Evolutionary conservation across 2,113 vertebrate genomes (phyloP).

Genomic region (Fregata magnificens): DNA sequence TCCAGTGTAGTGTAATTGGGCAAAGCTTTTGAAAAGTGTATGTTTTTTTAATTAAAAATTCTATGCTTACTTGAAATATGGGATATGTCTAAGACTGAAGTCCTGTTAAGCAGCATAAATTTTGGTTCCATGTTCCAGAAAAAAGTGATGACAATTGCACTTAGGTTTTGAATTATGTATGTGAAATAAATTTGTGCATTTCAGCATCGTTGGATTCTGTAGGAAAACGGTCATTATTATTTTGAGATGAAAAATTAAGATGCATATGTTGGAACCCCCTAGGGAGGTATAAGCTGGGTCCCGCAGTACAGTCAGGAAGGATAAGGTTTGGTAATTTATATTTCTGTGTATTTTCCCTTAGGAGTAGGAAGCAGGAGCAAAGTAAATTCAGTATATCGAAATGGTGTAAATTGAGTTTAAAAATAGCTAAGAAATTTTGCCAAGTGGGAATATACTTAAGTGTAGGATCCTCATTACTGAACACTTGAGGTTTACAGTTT

Average conservation of each 20-base stretch:
- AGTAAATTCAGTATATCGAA: not conserved
- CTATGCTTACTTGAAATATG: not conserved
- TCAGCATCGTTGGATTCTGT: not conserved
- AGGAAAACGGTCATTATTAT: not conserved
- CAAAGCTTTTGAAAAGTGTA: not conserved
- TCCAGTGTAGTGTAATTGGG: not conserved
- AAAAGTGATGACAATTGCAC: not conserved
- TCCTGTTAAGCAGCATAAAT: not conserved
- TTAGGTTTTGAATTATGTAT: not conserved
- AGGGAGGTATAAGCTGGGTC: not conserved
- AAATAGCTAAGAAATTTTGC: not conserved
- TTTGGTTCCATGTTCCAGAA: not conserved
- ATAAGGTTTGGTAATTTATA: not conserved
- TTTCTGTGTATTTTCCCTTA: not conserved
- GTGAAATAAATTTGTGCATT: not conserved
- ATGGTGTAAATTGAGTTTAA: not conserved
- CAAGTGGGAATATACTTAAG: not conserved
- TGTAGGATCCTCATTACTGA: not conserved
- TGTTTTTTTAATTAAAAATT: not conserved
- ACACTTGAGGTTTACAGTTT: not conserved
- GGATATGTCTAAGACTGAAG: not conserved
- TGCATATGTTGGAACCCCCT: not conserved
- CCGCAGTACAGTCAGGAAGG: not conserved
- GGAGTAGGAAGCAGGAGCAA: not conserved
- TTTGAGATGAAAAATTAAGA: not conserved